phyloP scores from a whole-genome alignment of 1,140 invertebrate genomes.

The Drosophila pachea region DNA sequence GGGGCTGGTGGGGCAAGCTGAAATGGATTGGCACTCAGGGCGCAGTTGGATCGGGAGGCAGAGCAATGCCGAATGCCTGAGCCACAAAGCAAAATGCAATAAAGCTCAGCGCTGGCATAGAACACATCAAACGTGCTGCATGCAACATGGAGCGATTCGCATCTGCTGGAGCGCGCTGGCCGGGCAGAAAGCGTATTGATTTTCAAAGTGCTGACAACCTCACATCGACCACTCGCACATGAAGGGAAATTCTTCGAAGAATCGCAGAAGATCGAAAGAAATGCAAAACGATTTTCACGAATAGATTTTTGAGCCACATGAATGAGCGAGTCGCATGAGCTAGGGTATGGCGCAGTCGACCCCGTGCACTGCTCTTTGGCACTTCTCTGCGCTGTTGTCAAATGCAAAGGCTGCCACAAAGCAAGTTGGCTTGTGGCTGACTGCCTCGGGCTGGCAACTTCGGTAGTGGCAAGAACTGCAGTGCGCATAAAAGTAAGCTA shows the following conservation, averaged over 20 bases:
- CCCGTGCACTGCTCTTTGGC: no score
- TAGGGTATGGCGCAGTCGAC: conserved; percentile 17
- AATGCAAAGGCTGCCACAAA: conserved; percentile 40
- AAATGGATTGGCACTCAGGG: no score
- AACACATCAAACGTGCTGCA: conserved; percentile 23
- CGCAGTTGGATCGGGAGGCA: not conserved
- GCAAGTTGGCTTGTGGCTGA: conserved; percentile 29
- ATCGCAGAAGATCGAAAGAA: no score
- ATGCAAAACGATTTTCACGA: no score
- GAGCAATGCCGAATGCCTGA: conserved; percentile 31
- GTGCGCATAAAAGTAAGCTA: conserved; percentile 35
- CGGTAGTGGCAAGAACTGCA: conserved; percentile 10
- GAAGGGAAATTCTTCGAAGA: no score
- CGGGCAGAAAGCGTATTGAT: conserved; percentile 66
- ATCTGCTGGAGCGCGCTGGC: conserved; percentile 40
- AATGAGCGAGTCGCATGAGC: no score
- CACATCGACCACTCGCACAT: no score
- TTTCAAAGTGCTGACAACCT: conserved; percentile 30
- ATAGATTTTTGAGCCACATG: no score
- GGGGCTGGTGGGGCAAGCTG: no score
- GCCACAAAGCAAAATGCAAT: conserved; percentile 46
- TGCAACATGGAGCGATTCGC: conserved; percentile 24
- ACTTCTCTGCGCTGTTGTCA: conserved; percentile 8
- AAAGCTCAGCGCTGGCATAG: conserved; percentile 40
- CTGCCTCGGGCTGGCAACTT: conserved; percentile 12